A percentile compares a stretch with the other conserved stretches of the same genome.
These are phyloP conservation scores for Allophyes oxyacanthae DNA, from an alignment of 2,888 invertebrate species.

Conservation along the genomic window DNA sequence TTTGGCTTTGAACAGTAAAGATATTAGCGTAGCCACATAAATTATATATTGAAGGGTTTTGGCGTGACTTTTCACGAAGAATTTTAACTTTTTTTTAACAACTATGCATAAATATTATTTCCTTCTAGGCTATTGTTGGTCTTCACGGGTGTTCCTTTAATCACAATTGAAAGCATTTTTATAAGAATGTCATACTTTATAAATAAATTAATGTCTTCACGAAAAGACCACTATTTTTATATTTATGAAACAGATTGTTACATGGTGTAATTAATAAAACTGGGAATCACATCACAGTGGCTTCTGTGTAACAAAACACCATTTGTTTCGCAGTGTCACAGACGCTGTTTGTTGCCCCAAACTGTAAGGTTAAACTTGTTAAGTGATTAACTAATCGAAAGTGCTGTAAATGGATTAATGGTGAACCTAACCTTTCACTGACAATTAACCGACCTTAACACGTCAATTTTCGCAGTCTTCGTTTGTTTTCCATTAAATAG, in stretches of 20 bases:
- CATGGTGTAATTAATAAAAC: no score
- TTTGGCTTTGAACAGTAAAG: slow-evolving; percentile 8
- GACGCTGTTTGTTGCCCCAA: slow-evolving; percentile 22
- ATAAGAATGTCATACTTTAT: no score
- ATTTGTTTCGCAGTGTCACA: slow-evolving; percentile 33
- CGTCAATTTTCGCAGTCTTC: slow-evolving; percentile 15
- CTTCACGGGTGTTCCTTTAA: no score
- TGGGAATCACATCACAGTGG: no score
- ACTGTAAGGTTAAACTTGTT: slow-evolving; percentile 48
- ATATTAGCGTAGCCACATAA: no score
- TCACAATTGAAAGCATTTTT: no score
- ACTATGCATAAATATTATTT: no score
- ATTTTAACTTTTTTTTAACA: no score
- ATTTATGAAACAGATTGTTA: no score
- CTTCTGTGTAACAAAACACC: slow-evolving; percentile 38
- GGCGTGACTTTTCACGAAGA: not conserved
- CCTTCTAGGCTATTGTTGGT: no score
- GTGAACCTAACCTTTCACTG: slow-evolving; percentile 44
- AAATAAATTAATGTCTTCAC: no score
- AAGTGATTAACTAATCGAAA: slow-evolving; percentile 51
- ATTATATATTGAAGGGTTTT: not conserved
- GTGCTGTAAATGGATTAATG: slow-evolving; percentile 54
- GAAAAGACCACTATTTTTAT: no score
- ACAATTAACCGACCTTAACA: slow-evolving; percentile 23
- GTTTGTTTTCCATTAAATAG: slow-evolving; percentile 16